Base-by-base conservation (phyloP, 2,113 vertebrate genomes). In the Microtus ochrogaster region DNA sequence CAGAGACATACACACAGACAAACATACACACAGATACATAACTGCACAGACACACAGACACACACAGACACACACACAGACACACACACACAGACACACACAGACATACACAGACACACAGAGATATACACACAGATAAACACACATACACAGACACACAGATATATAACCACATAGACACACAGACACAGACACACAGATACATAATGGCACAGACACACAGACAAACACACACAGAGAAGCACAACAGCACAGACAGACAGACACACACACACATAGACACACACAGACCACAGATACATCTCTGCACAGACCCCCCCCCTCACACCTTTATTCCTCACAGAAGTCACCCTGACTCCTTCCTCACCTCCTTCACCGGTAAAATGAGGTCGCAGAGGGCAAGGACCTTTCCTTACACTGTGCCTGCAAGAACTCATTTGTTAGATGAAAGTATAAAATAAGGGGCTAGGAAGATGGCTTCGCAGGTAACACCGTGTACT, bases 261-360 rank as follows among this genome's bases (percentile, higher is more conserved):
- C 52, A 55, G 4, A 55, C 14, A 55, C 4, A 55, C 4, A 55
- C 52, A 58, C 5, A 33, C 58, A 58, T 2, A 58, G 39, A 76
- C 10, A 47, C 55, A 82, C 5, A 22, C 36, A 39, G 17, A 82
- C 33, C 14, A 30, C 14, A 78, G 5, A 78, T 16, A 78, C 14
- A 78, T 2, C 21, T 3, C 16, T 0, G 33, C 17, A 22, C 30
- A 55, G 11, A n/a, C 10, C 10, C 1, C 16, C 24, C 41, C 7
- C 9, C 13, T 41, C 33, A 21, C 33, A 66, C 28, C 13, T n/a
- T 49, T 33, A 68, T 47, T 68, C 33, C 30, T 85, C 61, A 33
- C 9, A 33, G 41, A 30, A 65, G 17, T 36, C 41, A 86, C 33
- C 41, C 65, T 49, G 33, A 49, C 65, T 87, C 68, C 65, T 85